Evolutionary conservation across 2,113 vertebrate genomes (phyloP).

Genomic region (Salvator merianae): DNA sequence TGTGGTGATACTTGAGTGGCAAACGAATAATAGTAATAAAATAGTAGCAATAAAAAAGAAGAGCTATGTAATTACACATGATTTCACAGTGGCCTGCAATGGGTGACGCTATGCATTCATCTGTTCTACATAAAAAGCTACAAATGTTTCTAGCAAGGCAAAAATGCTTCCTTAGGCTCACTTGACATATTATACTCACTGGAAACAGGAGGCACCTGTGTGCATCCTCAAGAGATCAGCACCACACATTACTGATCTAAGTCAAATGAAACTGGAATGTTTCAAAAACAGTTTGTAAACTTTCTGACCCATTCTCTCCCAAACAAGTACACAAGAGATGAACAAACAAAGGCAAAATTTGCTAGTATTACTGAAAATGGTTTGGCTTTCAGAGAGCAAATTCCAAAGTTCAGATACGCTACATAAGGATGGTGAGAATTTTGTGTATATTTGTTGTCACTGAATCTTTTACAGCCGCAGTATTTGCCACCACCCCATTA

Average conservation of each 20-base stretch:
- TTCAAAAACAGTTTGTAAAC: too few relatives aligned
- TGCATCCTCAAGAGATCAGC: background rate
- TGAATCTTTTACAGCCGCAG: too few relatives aligned
- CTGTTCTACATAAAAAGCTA: constrained; percentile 45
- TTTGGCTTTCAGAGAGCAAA: background rate
- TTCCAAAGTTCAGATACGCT: too few relatives aligned
- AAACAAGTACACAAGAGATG: background rate
- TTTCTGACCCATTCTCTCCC: background rate
- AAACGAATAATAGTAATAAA: constrained; percentile 4
- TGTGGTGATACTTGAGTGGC: constrained; percentile 22
- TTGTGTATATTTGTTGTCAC: too few relatives aligned
- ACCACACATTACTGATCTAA: too few relatives aligned
- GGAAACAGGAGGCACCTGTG: background rate
- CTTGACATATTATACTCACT: background rate
- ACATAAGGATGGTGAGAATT: too few relatives aligned
- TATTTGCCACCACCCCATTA: too few relatives aligned
- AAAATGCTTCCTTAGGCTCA: background rate
- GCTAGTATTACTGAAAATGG: background rate
- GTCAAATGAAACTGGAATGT: too few relatives aligned
- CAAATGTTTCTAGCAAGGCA: constrained; percentile 42
- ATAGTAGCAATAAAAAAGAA: background rate
- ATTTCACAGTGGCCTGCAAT: constrained; percentile 33
- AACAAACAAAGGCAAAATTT: background rate
- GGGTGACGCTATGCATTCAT: constrained; percentile 47
- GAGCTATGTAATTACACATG: constrained; percentile 12